Evolutionary conservation across 2,888 invertebrate species (phyloP).

Genomic region (Formica aserva): DNA sequence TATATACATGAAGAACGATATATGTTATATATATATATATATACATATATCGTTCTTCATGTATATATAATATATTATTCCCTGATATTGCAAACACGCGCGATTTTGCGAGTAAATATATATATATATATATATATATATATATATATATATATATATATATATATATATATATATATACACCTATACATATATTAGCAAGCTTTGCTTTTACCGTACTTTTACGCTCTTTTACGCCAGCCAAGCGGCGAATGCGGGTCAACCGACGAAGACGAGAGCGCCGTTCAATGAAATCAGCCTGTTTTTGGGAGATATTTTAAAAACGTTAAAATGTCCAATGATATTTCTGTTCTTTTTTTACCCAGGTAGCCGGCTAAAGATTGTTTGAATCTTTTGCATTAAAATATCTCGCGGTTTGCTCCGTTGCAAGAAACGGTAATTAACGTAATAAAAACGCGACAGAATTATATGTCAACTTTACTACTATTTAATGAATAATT

Average conservation of each 20-base stretch:
- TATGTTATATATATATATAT: too few relatives aligned
- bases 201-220: slow-evolving; percentile 29
- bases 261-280: slow-evolving; percentile 26
- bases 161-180: too few relatives aligned
- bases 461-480: not conserved
- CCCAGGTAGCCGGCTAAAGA: not conserved
- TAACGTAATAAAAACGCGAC: not conserved
- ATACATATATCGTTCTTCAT: too few relatives aligned
- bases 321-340: not conserved
- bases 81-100: too few relatives aligned
- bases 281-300: slow-evolving; percentile 12
- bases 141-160: not conserved
- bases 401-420: not conserved
- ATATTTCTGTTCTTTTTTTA: not conserved
- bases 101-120: too few relatives aligned
- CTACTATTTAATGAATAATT: not conserved
- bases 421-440: not conserved
- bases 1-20: too few relatives aligned
- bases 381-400: not conserved
- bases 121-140: too few relatives aligned
- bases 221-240: slow-evolving; percentile 39
- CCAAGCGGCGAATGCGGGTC: slow-evolving; percentile 53
- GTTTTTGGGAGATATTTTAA: slow-evolving; percentile 2
- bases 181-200: not conserved
- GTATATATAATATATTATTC: too few relatives aligned